Evolutionary conservation across 2,113 vertebrate genomes (phyloP).

Genomic region (Apteryx owenii): DNA sequence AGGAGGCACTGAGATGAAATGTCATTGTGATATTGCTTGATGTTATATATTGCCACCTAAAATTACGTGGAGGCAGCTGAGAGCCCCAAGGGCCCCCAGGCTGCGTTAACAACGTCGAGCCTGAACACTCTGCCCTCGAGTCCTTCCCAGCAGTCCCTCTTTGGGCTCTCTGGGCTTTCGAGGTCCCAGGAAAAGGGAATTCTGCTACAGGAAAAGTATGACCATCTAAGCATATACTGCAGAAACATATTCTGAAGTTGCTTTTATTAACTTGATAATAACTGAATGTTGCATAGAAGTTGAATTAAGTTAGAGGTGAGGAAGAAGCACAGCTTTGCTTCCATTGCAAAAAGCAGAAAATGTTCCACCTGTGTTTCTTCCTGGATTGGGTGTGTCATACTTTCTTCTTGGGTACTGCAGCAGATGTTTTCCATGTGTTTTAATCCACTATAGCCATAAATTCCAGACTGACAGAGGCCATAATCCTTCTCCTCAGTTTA

Average conservation of each 20-base stretch:
- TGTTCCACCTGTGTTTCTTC: neutral
- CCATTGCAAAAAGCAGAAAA: neutral
- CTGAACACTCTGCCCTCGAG: neutral
- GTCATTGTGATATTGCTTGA: neutral
- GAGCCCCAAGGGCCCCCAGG: neutral
- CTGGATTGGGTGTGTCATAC: neutral
- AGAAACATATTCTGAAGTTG: neutral
- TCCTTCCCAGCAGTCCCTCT: neutral
- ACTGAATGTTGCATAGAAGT: neutral
- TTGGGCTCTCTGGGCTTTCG: neutral
- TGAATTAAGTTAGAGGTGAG: neutral
- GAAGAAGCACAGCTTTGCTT: neutral
- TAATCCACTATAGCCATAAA: neutral
- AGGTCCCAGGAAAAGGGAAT: neutral
- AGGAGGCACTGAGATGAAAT: neutral
- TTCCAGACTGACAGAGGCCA: neutral
- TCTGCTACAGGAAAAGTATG: neutral
- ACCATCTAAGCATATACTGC: neutral
- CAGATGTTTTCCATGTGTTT: neutral
- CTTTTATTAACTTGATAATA: neutral
- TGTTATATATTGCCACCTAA: neutral
- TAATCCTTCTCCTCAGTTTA: neutral
- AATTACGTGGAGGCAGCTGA: neutral
- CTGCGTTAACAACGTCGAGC: accelerated
- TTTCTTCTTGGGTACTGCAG: neutral